A percentile compares a stretch with the other conserved stretches of the same genome.
Conservation (phyloP, 1,140 invertebrate species). For the Macrobrachium nipponense region DNA sequence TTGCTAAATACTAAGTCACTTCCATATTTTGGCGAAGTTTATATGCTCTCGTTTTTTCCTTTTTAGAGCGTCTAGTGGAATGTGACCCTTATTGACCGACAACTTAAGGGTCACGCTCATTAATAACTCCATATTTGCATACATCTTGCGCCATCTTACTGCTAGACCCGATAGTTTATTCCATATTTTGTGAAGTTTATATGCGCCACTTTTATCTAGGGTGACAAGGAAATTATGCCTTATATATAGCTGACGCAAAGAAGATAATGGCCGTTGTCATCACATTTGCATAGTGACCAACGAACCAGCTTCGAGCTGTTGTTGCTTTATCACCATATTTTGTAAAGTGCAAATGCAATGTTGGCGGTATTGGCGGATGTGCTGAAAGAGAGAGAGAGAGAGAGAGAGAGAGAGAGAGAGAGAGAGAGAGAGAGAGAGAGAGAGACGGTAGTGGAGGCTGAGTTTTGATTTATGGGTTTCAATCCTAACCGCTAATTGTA, state of each 20-base stretch:
- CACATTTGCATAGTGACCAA: constrained; percentile 18
- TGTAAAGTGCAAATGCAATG: constrained; percentile 13
- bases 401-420: not conserved
- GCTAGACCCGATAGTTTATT: constrained; percentile 26
- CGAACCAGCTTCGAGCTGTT: constrained; percentile 6
- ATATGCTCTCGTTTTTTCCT: constrained; percentile 23
- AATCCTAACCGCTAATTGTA: constrained; percentile 18
- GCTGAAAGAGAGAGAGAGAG: not conserved
- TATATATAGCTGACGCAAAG: constrained; percentile 21
- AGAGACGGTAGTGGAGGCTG: not conserved
- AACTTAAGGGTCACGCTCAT: not conserved
- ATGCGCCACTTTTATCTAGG: constrained; percentile 19
- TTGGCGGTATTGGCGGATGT: constrained; percentile 5
- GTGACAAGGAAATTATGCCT: constrained; percentile 32
- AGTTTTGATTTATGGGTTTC: not conserved
- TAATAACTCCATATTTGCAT: constrained; percentile 2
- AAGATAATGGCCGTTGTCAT: constrained; percentile 19
- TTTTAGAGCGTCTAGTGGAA: not conserved
- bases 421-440: not conserved
- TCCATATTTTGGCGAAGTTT: constrained; percentile 43
- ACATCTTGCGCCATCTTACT: not conserved
- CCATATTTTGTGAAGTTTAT: constrained; percentile 25
- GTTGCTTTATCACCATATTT: constrained; percentile 21
- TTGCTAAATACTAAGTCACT: constrained; percentile 38
- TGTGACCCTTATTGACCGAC: constrained; percentile 1